phyloP scores from a whole-genome alignment of 2,888 invertebrate species.

The Caenorhabditis sp. region DNA sequence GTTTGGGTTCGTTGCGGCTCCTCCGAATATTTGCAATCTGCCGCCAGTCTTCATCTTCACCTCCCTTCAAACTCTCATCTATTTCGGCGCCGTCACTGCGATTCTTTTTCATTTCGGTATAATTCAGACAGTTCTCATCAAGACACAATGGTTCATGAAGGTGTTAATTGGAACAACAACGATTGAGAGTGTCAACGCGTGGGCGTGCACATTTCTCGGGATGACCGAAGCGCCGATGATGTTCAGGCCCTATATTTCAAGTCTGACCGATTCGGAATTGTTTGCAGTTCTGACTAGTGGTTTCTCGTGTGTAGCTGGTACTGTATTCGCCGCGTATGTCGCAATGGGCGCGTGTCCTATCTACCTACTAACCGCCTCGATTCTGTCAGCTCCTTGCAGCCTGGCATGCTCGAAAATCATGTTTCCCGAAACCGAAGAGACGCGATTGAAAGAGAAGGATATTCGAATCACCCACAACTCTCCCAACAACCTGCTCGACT shows the following conservation, averaged over 20 bases:
- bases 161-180: slow-evolving; percentile 82
- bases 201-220: slow-evolving; percentile 92
- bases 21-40: slow-evolving; percentile 68
- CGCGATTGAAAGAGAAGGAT: slow-evolving; percentile 79
- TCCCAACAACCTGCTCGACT: slow-evolving; percentile 25
- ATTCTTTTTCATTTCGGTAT: slow-evolving; percentile 66
- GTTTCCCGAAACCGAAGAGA: slow-evolving; percentile 87
- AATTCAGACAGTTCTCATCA: slow-evolving; percentile 54
- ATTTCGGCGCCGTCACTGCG: slow-evolving; percentile 66
- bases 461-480: slow-evolving; percentile 73
- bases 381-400: slow-evolving; percentile 95
- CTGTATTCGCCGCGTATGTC: slow-evolving; percentile 92
- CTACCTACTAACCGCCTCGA: slow-evolving; percentile 83
- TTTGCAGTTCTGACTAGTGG: slow-evolving; percentile 93
- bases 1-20: slow-evolving; percentile 76
- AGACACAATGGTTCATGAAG: slow-evolving; percentile 72
- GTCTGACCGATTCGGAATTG: slow-evolving; percentile 87
- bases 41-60: slow-evolving; percentile 83
- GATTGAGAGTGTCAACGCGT: slow-evolving; percentile 89
- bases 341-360: slow-evolving; percentile 56
- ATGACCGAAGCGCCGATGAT: slow-evolving; percentile 83
- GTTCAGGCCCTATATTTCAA: slow-evolving; percentile 84
- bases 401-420: slow-evolving; percentile 87
- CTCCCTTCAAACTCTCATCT: slow-evolving; percentile 68
- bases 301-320: slow-evolving; percentile 90